A percentile compares a stretch with the other conserved stretches of the same genome.
Conservation (phyloP, 1,140 invertebrate genomes). For the Bombus confusus region DNA sequence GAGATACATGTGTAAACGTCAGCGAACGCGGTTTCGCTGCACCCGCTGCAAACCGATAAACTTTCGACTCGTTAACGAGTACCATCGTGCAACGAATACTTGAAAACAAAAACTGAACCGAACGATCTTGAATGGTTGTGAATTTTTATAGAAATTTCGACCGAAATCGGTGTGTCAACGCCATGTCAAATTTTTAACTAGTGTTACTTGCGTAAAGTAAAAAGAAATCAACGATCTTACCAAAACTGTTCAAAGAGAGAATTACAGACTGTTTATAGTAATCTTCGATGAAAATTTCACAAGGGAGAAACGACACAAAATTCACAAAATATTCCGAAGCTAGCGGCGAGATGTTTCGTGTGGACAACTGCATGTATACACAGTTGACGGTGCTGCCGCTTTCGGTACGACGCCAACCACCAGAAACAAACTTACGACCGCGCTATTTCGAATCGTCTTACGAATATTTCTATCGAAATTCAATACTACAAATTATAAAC, state of each 20-base stretch:
- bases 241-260: slow-evolving; percentile 37
- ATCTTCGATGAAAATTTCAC: slow-evolving; percentile 29
- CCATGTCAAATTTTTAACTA: slow-evolving; percentile 63
- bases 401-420: background rate
- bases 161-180: slow-evolving; percentile 60
- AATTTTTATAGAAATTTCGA: slow-evolving; percentile 19
- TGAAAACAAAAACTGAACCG: background rate
- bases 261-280: slow-evolving; percentile 7
- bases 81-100: background rate
- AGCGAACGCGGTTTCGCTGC: slow-evolving; percentile 29
- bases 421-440: background rate
- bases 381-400: slow-evolving; percentile 60
- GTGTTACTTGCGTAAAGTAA: slow-evolving; percentile 54
- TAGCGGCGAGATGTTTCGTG: slow-evolving; percentile 65
- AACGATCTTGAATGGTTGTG: background rate
- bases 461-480: background rate
- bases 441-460: slow-evolving; percentile 32
- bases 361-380: slow-evolving; percentile 72
- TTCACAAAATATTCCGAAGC: slow-evolving; percentile 45
- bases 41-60: background rate
- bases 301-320: slow-evolving; percentile 45
- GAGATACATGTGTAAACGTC: slow-evolving; percentile 32
- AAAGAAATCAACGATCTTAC: slow-evolving; percentile 65
- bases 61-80: background rate
- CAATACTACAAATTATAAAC: too few relatives aligned